Conservation (phyloP, 1,140 invertebrate species). For the Kradibia gibbosae region DNA sequence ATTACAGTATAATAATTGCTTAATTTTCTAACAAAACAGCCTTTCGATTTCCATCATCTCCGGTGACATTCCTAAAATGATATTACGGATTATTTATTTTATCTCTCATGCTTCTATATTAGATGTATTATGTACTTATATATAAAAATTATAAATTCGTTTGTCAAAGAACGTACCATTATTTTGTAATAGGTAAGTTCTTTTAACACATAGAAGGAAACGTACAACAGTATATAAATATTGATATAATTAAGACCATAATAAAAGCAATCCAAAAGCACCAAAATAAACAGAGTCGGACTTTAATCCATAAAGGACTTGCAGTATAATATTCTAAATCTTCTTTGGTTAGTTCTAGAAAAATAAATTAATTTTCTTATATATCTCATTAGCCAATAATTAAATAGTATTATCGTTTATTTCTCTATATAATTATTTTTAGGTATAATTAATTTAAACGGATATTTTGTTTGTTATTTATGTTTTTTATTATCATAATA, state of each 20-base stretch:
- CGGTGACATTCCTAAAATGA: conserved; percentile 20
- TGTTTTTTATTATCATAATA: no score
- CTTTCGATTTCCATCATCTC: conserved; percentile 33
- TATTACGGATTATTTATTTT: conserved; percentile 14
- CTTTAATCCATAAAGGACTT: conserved; percentile 58
- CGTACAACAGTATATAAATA: conserved; percentile 56
- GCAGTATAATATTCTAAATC: conserved; percentile 56
- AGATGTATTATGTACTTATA: neutral
- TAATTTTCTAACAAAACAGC: conserved; percentile 31
- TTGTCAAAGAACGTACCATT: neutral
- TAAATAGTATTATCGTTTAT: no score
- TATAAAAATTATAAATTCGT: neutral
- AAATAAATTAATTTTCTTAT: neutral
- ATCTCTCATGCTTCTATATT: neutral
- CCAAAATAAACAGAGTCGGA: conserved; percentile 62
- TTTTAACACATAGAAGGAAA: conserved; percentile 39
- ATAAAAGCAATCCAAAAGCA: conserved; percentile 58
- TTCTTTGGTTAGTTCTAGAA: conserved; percentile 52
- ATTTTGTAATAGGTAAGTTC: neutral
- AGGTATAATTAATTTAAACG: no score
- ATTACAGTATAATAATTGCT: conserved; percentile 12
- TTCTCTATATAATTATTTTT: no score
- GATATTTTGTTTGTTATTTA: no score
- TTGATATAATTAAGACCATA: conserved; percentile 54
- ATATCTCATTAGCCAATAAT: neutral